Percentiles rank a stretch among this genome's conserved stretches.
phyloP scores from a whole-genome alignment of 2,888 invertebrate genomes.

The Drosophila neotestacea region DNA sequence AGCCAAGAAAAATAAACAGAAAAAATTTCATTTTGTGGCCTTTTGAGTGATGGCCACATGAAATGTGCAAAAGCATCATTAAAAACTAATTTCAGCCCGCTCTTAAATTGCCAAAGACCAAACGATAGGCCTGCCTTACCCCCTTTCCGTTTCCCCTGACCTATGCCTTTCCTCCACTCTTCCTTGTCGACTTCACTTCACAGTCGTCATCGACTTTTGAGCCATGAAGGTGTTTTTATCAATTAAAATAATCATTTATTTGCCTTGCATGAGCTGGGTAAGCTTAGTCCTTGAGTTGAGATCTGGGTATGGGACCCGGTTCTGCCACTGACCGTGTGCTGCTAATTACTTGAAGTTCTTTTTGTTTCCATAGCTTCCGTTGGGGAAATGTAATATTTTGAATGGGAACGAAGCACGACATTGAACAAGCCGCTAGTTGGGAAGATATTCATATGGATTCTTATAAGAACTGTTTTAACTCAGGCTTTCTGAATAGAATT shows the following conservation, averaged over 20 bases:
- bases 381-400: conserved; percentile 18
- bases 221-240: conserved; percentile 75
- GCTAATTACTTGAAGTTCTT: conserved; percentile 51
- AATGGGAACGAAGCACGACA: conserved; percentile 14
- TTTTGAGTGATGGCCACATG: conserved; percentile 66
- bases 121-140: conserved; percentile 30
- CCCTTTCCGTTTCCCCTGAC: too few relatives aligned
- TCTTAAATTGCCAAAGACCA: conserved; percentile 63
- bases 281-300: conserved; percentile 21
- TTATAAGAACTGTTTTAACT: neutral
- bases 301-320: neutral
- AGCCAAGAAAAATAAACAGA: conserved; percentile 8
- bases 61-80: conserved; percentile 77
- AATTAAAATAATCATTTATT: conserved; percentile 78
- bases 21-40: conserved; percentile 19
- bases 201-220: conserved; percentile 43
- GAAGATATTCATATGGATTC: neutral
- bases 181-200: neutral
- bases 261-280: conserved; percentile 55
- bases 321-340: conserved; percentile 31
- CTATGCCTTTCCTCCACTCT: too few relatives aligned
- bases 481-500: neutral
- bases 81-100: conserved; percentile 74
- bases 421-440: neutral
- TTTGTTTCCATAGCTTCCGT: conserved; percentile 37